Evolutionary conservation across 2,888 invertebrate genomes (phyloP).

Genomic region (Mayetiola destructor): DNA sequence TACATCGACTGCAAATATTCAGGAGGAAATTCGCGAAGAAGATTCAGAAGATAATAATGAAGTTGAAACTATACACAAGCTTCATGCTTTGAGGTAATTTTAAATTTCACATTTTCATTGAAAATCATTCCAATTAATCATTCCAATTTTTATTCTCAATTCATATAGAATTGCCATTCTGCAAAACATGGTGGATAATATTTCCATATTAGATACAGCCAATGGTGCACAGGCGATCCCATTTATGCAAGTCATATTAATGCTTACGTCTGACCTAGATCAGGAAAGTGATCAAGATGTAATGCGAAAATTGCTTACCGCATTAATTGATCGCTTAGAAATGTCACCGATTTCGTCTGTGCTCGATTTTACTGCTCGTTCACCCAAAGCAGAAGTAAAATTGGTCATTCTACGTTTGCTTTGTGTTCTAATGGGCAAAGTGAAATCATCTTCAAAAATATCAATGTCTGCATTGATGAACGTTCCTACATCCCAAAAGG

Average conservation of each 20-base stretch:
- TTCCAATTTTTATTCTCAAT: neutral
- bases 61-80: conserved; percentile 30
- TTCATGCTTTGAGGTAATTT: conserved; percentile 30
- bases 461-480: neutral
- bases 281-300: conserved; percentile 66
- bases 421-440: conserved; percentile 43
- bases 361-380: conserved; percentile 39
- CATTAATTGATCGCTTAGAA: conserved; percentile 56
- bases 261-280: conserved; percentile 80
- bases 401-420: conserved; percentile 75
- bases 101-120: neutral
- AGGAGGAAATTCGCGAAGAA: conserved; percentile 17
- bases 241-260: conserved; percentile 79
- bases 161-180: conserved; percentile 42
- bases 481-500: conserved; percentile 22
- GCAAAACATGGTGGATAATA: conserved; percentile 59
- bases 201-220: conserved; percentile 58
- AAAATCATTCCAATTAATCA: neutral
- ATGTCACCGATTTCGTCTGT: conserved; percentile 42
- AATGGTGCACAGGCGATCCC: conserved; percentile 81
- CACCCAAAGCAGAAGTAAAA: conserved; percentile 68
- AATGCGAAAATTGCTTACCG: conserved; percentile 57
- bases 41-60: conserved; percentile 28
- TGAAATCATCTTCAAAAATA: conserved; percentile 30
- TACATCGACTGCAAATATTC: conserved; percentile 22